Base-by-base conservation (phyloP, 2,888 invertebrate species). In the Chrysodeixis includens region DNA sequence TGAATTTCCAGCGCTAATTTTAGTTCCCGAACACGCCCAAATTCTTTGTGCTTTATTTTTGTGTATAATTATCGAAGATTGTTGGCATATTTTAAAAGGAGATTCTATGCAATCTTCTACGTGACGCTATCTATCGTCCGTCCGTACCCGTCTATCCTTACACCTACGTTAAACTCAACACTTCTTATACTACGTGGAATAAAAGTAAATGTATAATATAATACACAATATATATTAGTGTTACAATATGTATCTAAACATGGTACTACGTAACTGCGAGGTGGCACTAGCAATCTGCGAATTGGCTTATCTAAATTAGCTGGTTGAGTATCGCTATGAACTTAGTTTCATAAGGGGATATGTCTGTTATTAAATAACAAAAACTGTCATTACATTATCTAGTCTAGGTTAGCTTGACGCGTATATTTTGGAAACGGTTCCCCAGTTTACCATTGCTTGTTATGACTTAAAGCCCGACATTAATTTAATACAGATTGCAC, bases 101-200 rank as follows among this genome's bases (percentile, higher is more conserved):
- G 90, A 80, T 86, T 88, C 78, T 67, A 74, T 83, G 68, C 82
- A 81, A 83, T 79, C 79, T 78, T 81, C 79, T 80, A 76, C 85
- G 79, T 76, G 79, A 78, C 79, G 71, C 83, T 83, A 85, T 83
- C 83, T 83, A 85, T 83, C 66, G 84, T 80, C 84, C 84, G 73
- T 86, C 86, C 87, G 83, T 89, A 91, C 91, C 88, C 90, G 90
- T 91, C 90, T 90, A 87, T 84, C 79, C 90, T 91, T 91, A 93
- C 81, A 69, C 74, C 65, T 74, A 83, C 18, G 75, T 86, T 86
- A 86, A 90, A 91, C 87, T 90, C 90, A 90, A 92, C 91, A 87
- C 88, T 85, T 88, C 90, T 92, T 93, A 93, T 62, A 63, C 92
- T 93, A 93, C 82, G 85, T 93, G 94, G 94, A 94, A 94, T 94